Base-by-base conservation (phyloP, 2,888 invertebrate species). In the Onthophagus sagittarius region DNA sequence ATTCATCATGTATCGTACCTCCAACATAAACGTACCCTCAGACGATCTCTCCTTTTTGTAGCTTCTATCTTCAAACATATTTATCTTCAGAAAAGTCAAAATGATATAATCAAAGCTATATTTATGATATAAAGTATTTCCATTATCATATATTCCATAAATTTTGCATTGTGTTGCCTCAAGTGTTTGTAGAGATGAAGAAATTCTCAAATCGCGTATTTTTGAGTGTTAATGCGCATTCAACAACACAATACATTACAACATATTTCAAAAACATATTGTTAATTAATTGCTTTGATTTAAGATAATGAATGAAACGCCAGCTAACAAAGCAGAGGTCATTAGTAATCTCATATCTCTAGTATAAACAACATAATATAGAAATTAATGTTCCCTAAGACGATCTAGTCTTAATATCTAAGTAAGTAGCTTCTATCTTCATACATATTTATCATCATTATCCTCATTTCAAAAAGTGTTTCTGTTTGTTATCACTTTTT, bases 31-130 rank as follows among this genome's bases (percentile, higher is more conserved):
- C n/a, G n/a, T n/a, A n/a, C n/a, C n/a, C n/a, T n/a, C n/a, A n/a
- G n/a, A n/a, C n/a, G n/a, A n/a, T n/a, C n/a, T n/a, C n/a, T n/a
- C n/a, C n/a, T n/a, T n/a, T n/a, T n/a, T n/a, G n/a, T n/a, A n/a
- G n/a, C n/a, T n/a, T n/a, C n/a, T n/a, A n/a, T n/a, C n/a, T n/a
- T n/a, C n/a, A 11, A 39, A 73, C n/a, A n/a, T n/a, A n/a, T n/a
- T n/a, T 15, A 11, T 32, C 33, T n/a, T 72, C 53, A 72, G 73
- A 73, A 63, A 72, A 64, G 7, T 72, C 32, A 2, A 32, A 23
- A 72, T 31, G 14, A 72, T 73, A 31, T 72, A 72, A 73, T 73
- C 73, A 65, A 73, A 73, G 7, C 71, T 73, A 6, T 73, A n/a
- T n/a, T n/a, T n/a, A n/a, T n/a, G n/a, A n/a, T n/a, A n/a, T n/a